phyloP scores from a whole-genome alignment of 2,797 vertebrate species.

The Lepilemur septentrionalis region DNA sequence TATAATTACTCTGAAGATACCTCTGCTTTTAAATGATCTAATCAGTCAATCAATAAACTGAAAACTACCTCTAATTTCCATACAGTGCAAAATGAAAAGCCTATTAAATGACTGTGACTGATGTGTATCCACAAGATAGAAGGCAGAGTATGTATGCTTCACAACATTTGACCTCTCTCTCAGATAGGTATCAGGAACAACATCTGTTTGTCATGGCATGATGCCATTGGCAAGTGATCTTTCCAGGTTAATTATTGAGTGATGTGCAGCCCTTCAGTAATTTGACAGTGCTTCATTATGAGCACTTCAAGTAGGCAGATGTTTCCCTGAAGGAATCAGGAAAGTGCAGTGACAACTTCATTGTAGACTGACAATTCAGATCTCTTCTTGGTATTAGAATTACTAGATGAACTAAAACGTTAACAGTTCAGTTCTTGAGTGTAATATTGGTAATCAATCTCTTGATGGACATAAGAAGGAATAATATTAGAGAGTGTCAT shows the following conservation, averaged over 20 bases:
- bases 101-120: not conserved
- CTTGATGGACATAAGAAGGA: conserved; percentile 19
- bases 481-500: not conserved
- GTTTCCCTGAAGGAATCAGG: conserved; percentile 69
- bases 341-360: conserved; percentile 69
- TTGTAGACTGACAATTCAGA: conserved; percentile 51
- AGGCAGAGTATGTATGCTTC: not conserved
- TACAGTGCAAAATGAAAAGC: not conserved
- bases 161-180: conserved; percentile 39
- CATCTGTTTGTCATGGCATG: conserved; percentile 58
- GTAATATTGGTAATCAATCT: conserved; percentile 16
- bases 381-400: not conserved
- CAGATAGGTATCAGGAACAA: conserved; percentile 35
- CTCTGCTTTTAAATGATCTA: conserved; percentile 46
- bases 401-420: conserved; percentile 50
- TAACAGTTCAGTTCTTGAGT: not conserved
- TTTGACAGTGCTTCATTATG: conserved; percentile 71
- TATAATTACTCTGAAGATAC: conserved; percentile 46
- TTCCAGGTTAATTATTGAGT: conserved; percentile 62
- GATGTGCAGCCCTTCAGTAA: not conserved
- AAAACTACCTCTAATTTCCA: conserved; percentile 24
- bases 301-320: conserved; percentile 67
- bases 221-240: conserved; percentile 20
- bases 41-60: not conserved
- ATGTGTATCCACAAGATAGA: not conserved